A percentile compares a stretch with the other conserved stretches of the same genome.
Evolutionary conservation across 2,797 vertebrate species (phyloP).

Genomic region (Phalloptychus januarius): DNA sequence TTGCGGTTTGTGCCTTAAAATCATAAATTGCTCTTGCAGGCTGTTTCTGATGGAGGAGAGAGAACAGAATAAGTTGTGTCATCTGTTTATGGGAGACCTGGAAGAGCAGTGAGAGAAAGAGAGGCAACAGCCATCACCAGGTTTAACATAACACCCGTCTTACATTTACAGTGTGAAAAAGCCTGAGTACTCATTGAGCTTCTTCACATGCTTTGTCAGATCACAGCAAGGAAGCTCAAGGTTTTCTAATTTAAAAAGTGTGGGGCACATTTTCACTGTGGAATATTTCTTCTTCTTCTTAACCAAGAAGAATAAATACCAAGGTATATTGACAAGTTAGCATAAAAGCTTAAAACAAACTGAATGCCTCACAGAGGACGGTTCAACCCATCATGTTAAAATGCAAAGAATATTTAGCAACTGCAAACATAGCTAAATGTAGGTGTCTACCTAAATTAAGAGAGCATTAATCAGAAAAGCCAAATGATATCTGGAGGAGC

Average conservation of each 20-base stretch:
- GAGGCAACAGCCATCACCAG: slow-evolving; percentile 54
- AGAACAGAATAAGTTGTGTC: slow-evolving; percentile 86
- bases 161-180: neutral
- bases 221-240: neutral
- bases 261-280: neutral
- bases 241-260: neutral
- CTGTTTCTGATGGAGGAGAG: slow-evolving; percentile 90
- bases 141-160: slow-evolving; percentile 24
- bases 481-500: neutral
- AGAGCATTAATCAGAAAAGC: neutral
- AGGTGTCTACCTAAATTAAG: neutral
- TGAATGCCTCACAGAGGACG: neutral
- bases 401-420: neutral
- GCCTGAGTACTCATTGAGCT: neutral
- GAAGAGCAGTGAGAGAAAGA: slow-evolving; percentile 64
- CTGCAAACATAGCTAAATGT: neutral
- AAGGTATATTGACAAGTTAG: neutral
- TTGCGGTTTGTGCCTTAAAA: slow-evolving; percentile 99
- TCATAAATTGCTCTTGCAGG: slow-evolving; percentile 97
- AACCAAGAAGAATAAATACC: neutral
- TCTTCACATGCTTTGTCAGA: neutral
- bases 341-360: neutral
- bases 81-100: slow-evolving; percentile 84
- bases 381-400: neutral
- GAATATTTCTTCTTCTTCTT: neutral